These are phyloP conservation scores for Gallinago jamesoni DNA, from an alignment of 2,113 vertebrate species.

Conservation along the genomic window DNA sequence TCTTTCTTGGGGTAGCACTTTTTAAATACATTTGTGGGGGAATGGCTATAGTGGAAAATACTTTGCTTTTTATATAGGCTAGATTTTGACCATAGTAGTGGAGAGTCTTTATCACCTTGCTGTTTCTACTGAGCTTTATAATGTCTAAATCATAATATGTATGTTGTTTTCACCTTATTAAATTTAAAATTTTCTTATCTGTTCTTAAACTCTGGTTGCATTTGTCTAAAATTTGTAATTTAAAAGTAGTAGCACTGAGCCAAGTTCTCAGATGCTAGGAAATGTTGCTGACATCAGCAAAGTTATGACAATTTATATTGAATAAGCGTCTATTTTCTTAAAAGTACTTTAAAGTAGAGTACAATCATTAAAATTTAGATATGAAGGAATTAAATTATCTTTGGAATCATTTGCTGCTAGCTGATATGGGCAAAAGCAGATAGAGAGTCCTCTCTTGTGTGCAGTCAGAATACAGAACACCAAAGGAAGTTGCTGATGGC, in stretches of 20 bases:
- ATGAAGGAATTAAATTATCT: background rate
- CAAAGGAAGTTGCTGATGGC: conserved; percentile 15
- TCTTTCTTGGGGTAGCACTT: background rate
- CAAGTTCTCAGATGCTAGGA: background rate
- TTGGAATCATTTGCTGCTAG: conserved; percentile 7
- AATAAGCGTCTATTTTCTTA: background rate
- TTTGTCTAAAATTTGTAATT: background rate
- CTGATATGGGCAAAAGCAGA: background rate
- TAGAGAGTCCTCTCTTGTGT: background rate
- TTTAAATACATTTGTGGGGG: background rate
- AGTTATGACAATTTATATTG: background rate
- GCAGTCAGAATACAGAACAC: background rate
- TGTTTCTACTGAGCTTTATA: background rate
- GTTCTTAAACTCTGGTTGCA: background rate
- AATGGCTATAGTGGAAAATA: background rate
- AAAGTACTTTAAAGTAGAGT: background rate
- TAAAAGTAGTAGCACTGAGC: background rate
- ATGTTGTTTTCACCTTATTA: background rate
- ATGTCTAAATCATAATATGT: background rate
- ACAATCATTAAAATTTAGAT: conserved; percentile 7
- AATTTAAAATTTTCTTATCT: background rate
- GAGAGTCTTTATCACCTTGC: background rate
- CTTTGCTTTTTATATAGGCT: background rate
- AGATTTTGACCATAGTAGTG: background rate
- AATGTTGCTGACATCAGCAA: background rate